Base-by-base conservation (phyloP, 2,888 invertebrate species). In the Cynaeus angustus region DNA sequence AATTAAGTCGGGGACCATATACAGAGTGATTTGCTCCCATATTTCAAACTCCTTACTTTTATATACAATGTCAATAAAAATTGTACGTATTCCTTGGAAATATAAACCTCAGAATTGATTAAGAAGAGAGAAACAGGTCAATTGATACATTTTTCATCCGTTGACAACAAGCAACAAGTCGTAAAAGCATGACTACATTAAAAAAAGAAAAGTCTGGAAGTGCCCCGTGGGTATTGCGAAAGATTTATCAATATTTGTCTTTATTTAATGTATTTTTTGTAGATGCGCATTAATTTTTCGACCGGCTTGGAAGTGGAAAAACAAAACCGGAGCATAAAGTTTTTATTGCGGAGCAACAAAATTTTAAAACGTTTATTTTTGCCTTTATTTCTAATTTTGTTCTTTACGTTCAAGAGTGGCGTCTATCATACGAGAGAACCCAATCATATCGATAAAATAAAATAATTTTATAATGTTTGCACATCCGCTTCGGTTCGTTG, bases 11-110 rank as follows among this genome's bases (percentile, higher is more conserved):
- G n/a, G 48, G 12, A n/a, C 48, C 14, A 21, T 50, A 6, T 50
- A 53, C 53, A 21, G 16, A 64, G 64, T 64, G 64, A 52, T 53
- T 64, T 64, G 64, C 53, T 64, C 64, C 64, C 53, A 64, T 38
- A 64, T 41, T 53, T 53, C 13, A 33, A 64, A 64, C 30, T 62
- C 53, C 9, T 64, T 43, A 8, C n/a, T 59, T 38, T 37, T 64
- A 64, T 64, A 41, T 64, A 64, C 64, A 64, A 8, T 64, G 16
- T 48, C 12, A 62, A 58, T 21, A 21, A 58, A 58, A 21, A 16
- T 12, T 10, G 6, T 45, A 58, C 43, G 37, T 14, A 56, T 56
- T 56, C 30, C 28, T 8, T 43, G 64, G 64, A 64, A 64, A 64
- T 53, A 64, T 53, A 64, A 64, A 53, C 64, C 37, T 62, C 43